Conservation (phyloP, 2,113 vertebrate species). For the Nymphicus hollandicus region DNA sequence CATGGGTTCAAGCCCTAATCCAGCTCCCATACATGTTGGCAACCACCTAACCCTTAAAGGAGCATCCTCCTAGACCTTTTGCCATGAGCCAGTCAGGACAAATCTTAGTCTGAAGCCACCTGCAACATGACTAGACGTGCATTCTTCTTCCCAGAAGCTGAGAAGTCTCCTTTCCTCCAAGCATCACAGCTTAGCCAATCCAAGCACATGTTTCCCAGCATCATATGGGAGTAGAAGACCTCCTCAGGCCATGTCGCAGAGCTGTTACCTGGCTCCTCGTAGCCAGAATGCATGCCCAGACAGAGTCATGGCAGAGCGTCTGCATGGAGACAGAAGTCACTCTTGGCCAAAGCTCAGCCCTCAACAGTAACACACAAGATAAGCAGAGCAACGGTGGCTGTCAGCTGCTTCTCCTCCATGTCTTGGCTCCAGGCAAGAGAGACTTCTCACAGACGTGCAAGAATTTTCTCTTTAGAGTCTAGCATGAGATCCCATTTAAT, state of each 20-base stretch:
- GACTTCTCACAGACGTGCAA: not conserved
- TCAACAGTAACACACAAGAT: not conserved
- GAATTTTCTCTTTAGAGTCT: not conserved
- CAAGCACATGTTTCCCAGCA: not conserved
- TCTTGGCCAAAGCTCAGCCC: not conserved
- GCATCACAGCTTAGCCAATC: not conserved
- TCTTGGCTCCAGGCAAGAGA: not conserved
- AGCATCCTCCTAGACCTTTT: not conserved
- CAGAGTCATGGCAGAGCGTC: not conserved
- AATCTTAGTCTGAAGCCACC: not conserved
- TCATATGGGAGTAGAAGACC: not conserved
- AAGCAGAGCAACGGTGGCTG: not conserved
- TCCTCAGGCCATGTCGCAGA: not conserved
- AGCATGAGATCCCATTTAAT: not conserved
- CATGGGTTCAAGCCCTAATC: not conserved
- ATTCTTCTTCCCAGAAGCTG: not conserved
- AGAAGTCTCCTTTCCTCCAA: not conserved
- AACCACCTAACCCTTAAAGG: not conserved
- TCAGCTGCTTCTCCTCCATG: not conserved
- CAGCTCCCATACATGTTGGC: not conserved
- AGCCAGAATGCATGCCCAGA: not conserved
- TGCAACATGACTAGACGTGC: not conserved
- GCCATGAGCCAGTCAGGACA: not conserved
- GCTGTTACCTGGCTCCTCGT: not conserved
- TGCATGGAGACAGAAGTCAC: not conserved